Evolutionary conservation across 2,888 invertebrate species (phyloP).

Genomic region (Pseudococcus viburni): DNA sequence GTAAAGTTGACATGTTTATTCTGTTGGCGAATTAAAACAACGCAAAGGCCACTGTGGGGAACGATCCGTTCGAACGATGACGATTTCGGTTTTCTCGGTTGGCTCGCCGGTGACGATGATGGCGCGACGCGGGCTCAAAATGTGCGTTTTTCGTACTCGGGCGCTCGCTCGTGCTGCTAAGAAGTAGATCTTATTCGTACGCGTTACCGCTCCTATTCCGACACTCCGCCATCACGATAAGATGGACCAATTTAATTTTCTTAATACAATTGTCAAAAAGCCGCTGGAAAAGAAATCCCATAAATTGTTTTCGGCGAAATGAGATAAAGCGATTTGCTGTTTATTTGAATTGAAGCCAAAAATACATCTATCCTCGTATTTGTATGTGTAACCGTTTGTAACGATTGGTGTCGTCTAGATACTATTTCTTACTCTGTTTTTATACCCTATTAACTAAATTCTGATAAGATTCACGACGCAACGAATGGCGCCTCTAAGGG

Average conservation of each 20-base stretch:
- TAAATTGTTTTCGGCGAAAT: conserved; percentile 64
- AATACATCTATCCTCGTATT: conserved; percentile 58
- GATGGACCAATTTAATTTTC: conserved; percentile 66
- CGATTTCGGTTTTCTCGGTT: neutral
- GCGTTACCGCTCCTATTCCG: conserved; percentile 37
- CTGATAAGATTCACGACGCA: conserved; percentile 54
- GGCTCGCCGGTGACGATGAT: neutral
- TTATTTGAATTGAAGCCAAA: conserved; percentile 66
- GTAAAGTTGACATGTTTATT: conserved; percentile 43
- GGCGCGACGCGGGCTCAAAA: neutral
- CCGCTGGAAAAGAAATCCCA: conserved; percentile 65
- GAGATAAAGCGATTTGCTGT: conserved; percentile 65
- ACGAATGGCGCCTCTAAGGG: conserved; percentile 49
- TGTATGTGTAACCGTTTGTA: conserved; percentile 62
- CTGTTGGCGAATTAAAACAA: conserved; percentile 32
- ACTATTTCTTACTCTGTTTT: conserved; percentile 52
- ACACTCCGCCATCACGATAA: conserved; percentile 51
- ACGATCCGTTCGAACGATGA: conserved; percentile 28
- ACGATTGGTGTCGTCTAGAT: conserved; percentile 57
- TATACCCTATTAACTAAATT: conserved; percentile 58
- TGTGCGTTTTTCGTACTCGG: conserved; percentile 24
- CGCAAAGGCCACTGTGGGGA: neutral
- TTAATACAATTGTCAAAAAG: conserved; percentile 66
- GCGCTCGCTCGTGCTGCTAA: neutral
- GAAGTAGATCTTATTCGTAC: conserved; percentile 46